phyloP scores from a whole-genome alignment of 2,888 invertebrate species.

The Diplolepis rosae region DNA sequence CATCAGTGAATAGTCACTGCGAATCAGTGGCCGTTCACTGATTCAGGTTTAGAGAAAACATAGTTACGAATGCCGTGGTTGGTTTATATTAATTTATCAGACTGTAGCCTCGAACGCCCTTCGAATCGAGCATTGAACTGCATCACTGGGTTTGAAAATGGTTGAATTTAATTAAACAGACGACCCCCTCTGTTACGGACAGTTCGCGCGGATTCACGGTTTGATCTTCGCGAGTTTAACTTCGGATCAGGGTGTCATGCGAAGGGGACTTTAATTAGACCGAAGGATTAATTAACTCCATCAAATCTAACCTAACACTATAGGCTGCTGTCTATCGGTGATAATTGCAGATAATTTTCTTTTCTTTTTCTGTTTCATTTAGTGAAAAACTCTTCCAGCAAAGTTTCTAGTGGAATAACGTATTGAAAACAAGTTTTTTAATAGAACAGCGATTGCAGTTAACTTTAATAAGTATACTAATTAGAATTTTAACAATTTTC shows the following conservation, averaged over 20 bases:
- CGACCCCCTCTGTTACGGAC: constrained; percentile 51
- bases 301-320: constrained; percentile 37
- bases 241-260: constrained; percentile 45
- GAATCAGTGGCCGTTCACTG: no score
- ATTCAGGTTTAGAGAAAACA: no score
- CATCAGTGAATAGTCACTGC: no score
- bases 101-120: constrained; percentile 49
- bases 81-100: constrained; percentile 59
- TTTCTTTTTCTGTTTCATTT: background rate
- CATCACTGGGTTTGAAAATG: constrained; percentile 60
- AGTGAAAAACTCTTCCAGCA: background rate
- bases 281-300: constrained; percentile 54
- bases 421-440: no score
- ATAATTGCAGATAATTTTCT: background rate
- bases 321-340: background rate
- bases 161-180: constrained; percentile 72
- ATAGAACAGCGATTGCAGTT: no score
- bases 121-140: constrained; percentile 41
- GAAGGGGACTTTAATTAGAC: constrained; percentile 56
- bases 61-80: constrained; percentile 38
- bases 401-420: background rate
- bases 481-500: no score
- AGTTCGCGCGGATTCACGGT: constrained; percentile 64
- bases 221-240: constrained; percentile 65
- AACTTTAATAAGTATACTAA: no score